phyloP scores from a whole-genome alignment of 2,797 vertebrate genomes.

The Mormyrus proboscirostris region DNA sequence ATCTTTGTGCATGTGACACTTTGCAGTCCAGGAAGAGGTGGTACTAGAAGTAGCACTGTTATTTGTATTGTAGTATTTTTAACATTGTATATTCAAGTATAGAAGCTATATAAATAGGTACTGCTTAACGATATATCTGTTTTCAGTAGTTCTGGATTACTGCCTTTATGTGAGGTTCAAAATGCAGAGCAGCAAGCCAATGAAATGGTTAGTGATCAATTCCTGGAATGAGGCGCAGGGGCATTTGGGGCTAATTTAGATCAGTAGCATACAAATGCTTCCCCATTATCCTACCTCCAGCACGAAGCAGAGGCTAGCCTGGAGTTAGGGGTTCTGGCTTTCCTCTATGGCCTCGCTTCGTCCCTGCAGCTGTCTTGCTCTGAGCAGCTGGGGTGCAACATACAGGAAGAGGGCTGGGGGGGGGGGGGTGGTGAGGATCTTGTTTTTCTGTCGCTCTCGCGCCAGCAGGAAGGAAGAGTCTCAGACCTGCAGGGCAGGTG shows the following conservation, averaged over 20 bases:
- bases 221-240: not conserved
- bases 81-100: not conserved
- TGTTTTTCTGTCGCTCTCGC: conserved; percentile 52
- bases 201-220: not conserved
- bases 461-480: conserved; percentile 28
- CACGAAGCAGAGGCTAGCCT: not conserved
- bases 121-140: not conserved
- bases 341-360: conserved; percentile 19
- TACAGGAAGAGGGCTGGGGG: not conserved
- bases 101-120: not conserved
- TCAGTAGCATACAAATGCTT: not conserved
- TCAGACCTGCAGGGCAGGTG: conserved; percentile 48
- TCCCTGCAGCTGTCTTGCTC: conserved; percentile 57
- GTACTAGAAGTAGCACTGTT: not conserved
- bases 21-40: not conserved
- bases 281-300: not conserved
- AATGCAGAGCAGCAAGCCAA: not conserved
- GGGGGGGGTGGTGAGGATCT: conserved; percentile 42
- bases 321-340: not conserved
- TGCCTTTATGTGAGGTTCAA: not conserved
- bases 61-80: not conserved
- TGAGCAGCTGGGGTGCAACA: conserved; percentile 51
- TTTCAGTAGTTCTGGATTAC: not conserved
- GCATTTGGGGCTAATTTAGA: not conserved
- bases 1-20: not conserved